phyloP scores from a whole-genome alignment of 2,888 invertebrate genomes.

The Mythimna vitellina region DNA sequence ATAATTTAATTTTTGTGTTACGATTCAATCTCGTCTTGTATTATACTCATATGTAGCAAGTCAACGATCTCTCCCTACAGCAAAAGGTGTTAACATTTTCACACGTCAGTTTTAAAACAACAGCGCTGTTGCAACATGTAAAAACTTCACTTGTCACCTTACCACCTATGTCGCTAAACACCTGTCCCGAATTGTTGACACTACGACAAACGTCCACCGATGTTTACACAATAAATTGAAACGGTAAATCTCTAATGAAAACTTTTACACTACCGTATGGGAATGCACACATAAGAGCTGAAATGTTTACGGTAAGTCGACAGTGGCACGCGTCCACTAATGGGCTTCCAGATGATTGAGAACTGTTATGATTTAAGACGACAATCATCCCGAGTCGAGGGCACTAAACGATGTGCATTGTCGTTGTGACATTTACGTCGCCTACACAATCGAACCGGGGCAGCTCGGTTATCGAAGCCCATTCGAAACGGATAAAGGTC shows the following conservation, averaged over 20 bases:
- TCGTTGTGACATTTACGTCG: slow-evolving; percentile 81
- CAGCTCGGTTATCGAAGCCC: slow-evolving; percentile 71
- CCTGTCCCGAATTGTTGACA: slow-evolving; percentile 73
- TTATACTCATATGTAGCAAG: slow-evolving; percentile 61
- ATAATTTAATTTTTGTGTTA: too few species aligned
- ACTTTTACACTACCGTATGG: slow-evolving; percentile 70
- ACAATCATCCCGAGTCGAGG: slow-evolving; percentile 74
- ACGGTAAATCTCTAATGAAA: slow-evolving; percentile 75
- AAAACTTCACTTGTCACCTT: slow-evolving; percentile 69
- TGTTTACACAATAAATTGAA: slow-evolving; percentile 79
- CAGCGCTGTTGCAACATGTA: slow-evolving; percentile 70
- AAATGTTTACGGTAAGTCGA: slow-evolving; percentile 78
- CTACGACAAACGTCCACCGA: slow-evolving; percentile 67
- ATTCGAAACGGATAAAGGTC: slow-evolving; percentile 71
- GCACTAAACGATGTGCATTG: slow-evolving; percentile 81
- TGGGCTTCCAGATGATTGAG: slow-evolving; percentile 76
- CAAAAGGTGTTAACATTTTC: slow-evolving; percentile 61
- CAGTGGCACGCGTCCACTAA: slow-evolving; percentile 75
- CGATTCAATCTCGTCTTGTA: slow-evolving; percentile 66
- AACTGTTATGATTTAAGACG: slow-evolving; percentile 79
- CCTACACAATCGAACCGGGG: slow-evolving; percentile 81
- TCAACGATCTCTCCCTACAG: slow-evolving; percentile 64
- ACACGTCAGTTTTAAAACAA: slow-evolving; percentile 70
- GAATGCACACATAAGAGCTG: slow-evolving; percentile 70
- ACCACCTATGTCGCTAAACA: slow-evolving; percentile 80